These are phyloP conservation scores for Anoplius nigerrimus DNA, from an alignment of 2,888 invertebrate species.

Conservation along the genomic window DNA sequence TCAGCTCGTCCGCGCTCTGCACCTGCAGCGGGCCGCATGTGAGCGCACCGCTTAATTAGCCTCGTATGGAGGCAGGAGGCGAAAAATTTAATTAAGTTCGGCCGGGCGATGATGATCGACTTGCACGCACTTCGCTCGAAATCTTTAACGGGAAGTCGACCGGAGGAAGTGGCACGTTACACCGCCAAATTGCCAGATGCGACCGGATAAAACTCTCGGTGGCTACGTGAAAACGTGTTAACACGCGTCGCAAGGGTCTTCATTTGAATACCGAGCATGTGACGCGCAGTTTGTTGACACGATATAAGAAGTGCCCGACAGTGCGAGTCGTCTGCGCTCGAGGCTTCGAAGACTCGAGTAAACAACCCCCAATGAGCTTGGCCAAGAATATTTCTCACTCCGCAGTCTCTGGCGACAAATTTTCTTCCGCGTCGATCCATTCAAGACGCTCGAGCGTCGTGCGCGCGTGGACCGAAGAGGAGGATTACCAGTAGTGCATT, in stretches of 20 bases:
- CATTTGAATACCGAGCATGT: no score
- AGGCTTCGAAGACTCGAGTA: not conserved
- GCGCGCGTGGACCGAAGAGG: constrained; percentile 13
- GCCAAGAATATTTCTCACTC: no score
- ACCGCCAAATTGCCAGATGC: no score
- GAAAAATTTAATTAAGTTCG: not conserved
- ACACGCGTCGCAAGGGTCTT: no score
- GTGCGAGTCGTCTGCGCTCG: no score
- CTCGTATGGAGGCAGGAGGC: not conserved
- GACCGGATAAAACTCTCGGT: no score
- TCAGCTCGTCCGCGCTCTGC: not conserved
- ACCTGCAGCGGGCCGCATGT: not conserved
- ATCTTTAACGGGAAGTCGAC: not conserved
- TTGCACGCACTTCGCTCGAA: not conserved
- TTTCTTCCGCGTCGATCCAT: not conserved
- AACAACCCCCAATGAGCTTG: not conserved
- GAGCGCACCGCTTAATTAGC: constrained; percentile 9
- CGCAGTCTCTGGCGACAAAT: no score
- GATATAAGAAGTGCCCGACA: not conserved
- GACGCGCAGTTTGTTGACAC: no score
- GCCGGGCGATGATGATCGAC: not conserved
- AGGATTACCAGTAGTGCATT: constrained; percentile 45
- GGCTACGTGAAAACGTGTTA: no score
- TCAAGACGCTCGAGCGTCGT: constrained; percentile 4
- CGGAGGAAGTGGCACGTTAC: no score